Evolutionary conservation across 2,797 vertebrate species (phyloP).

Genomic region (Taenioides sp.): DNA sequence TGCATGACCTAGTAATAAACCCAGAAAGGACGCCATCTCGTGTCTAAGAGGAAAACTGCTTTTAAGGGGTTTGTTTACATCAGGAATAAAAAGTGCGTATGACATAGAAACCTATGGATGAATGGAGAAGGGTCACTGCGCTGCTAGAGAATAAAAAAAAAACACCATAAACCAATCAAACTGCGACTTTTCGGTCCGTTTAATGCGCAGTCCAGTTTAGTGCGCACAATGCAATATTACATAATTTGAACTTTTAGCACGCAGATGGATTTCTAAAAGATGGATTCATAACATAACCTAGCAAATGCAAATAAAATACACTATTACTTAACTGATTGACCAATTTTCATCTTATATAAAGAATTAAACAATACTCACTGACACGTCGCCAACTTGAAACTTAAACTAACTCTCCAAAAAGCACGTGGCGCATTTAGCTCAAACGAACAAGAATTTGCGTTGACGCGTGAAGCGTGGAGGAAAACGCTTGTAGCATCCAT

Average conservation of each 20-base stretch:
- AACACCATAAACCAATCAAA: neutral
- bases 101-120: constrained; percentile 68
- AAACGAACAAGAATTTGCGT: neutral
- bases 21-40: constrained; percentile 57
- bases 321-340: too few relatives aligned
- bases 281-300: neutral
- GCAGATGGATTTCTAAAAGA: neutral
- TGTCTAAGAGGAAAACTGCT: constrained; percentile 39
- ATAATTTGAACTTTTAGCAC: constrained; percentile 26
- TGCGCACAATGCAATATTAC: constrained; percentile 18
- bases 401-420: constrained; percentile 13
- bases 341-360: neutral
- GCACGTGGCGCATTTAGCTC: neutral
- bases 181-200: neutral
- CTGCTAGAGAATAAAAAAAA: constrained; percentile 18
- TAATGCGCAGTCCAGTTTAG: neutral
- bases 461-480: neutral
- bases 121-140: constrained; percentile 54
- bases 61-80: constrained; percentile 78
- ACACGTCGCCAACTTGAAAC: constrained; percentile 11
- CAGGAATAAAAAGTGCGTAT: constrained; percentile 82
- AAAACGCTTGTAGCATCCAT: constrained; percentile 1
- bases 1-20: constrained; percentile 9
- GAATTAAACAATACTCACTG: neutral
- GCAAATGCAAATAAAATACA: neutral